These are phyloP conservation scores for Hippocampus zosterae DNA, from an alignment of 2,113 vertebrate species.

Conservation along the genomic window DNA sequence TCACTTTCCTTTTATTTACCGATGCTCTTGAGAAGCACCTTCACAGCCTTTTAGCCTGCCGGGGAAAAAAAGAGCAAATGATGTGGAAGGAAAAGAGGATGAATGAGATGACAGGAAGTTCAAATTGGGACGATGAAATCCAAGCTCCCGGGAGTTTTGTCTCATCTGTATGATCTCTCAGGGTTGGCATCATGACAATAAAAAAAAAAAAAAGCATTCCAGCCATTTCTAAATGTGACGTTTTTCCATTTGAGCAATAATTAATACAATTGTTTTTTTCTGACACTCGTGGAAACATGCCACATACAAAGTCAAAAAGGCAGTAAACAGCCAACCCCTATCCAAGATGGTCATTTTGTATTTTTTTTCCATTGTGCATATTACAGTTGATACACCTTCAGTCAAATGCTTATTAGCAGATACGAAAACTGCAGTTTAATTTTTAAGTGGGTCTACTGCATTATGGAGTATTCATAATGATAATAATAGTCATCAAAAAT, in stretches of 20 bases:
- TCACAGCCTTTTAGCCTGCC: conserved; percentile 14
- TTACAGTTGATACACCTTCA: no score
- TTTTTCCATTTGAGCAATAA: neutral
- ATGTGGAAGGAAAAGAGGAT: conserved; percentile 17
- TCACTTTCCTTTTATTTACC: neutral
- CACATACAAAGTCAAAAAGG: no score
- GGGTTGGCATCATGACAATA: conserved; percentile 60
- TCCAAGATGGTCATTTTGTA: no score
- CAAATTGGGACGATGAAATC: conserved; percentile 27
- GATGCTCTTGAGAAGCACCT: conserved; percentile 9
- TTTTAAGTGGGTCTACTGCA: no score
- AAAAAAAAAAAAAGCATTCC: conserved; percentile 36
- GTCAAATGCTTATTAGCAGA: no score
- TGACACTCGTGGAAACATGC: no score
- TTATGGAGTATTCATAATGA: no score
- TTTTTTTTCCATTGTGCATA: no score
- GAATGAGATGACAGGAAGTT: conserved; percentile 10
- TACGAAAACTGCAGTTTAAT: no score
- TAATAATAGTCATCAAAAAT: no score
- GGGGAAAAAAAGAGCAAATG: conserved; percentile 19
- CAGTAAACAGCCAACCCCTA: no score
- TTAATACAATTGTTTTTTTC: no score
- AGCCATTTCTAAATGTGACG: conserved; percentile 19
- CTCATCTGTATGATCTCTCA: conserved; percentile 57
- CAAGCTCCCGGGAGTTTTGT: conserved; percentile 45